Conservation (phyloP, 2,113 vertebrate genomes). For the Carassius auratus region DNA sequence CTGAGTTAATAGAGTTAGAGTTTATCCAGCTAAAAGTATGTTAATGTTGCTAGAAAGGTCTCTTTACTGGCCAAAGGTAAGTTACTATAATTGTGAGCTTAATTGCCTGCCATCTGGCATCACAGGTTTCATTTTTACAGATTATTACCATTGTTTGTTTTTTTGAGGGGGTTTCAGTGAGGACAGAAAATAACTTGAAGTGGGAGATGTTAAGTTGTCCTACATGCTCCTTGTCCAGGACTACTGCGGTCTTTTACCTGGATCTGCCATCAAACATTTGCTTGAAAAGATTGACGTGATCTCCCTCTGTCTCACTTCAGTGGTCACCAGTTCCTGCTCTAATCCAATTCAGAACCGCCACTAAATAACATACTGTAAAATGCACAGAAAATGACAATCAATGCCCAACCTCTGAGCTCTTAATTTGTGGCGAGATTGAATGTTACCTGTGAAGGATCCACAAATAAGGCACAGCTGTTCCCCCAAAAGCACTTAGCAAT, state of each 20-base stretch:
- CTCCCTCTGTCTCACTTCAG: background rate
- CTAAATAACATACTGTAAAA: background rate
- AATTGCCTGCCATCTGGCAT: too few relatives aligned
- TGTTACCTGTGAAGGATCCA: background rate
- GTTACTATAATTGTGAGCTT: too few relatives aligned
- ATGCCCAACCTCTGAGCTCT: slow-evolving; percentile 17
- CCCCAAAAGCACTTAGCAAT: slow-evolving; percentile 1
- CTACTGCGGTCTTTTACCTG: too few relatives aligned
- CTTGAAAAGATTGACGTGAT: background rate
- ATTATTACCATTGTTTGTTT: too few relatives aligned
- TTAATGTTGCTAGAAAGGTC: too few relatives aligned
- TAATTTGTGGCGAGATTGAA: background rate
- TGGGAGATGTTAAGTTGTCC: too few relatives aligned
- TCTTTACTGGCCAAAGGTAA: too few relatives aligned
- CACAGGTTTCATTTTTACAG: too few relatives aligned
- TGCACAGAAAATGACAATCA: background rate
- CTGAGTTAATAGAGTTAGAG: background rate
- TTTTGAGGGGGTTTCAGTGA: too few relatives aligned
- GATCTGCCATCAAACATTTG: background rate
- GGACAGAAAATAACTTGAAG: too few relatives aligned
- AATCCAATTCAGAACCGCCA: background rate
- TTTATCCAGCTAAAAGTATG: background rate
- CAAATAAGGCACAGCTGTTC: slow-evolving; percentile 6
- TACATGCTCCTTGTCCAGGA: too few relatives aligned
- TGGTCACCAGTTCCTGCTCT: background rate